These are phyloP conservation scores for Fulmarus glacialis DNA, from an alignment of 2,113 vertebrate genomes.

Conservation along the genomic window DNA sequence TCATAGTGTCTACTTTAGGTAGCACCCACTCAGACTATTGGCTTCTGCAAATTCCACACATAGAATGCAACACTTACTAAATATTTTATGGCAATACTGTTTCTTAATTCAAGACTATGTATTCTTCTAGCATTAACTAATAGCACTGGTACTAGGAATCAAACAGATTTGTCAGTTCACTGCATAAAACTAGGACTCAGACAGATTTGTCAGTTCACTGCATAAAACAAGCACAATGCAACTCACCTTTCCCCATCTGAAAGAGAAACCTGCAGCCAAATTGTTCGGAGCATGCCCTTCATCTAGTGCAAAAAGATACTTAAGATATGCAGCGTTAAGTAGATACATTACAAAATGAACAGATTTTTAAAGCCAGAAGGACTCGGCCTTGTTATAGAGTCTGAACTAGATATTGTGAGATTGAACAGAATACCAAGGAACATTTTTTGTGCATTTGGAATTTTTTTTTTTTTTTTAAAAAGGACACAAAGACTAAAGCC, in stretches of 20 bases:
- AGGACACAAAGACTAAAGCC: not conserved
- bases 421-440: not conserved
- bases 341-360: rapidly evolving
- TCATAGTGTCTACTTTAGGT: not conserved
- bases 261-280: not conserved
- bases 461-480: not conserved
- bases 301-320: not conserved
- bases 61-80: not conserved
- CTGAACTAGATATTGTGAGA: not conserved
- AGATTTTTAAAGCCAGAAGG: not conserved
- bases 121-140: not conserved
- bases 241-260: not conserved
- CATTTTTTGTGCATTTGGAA: not conserved
- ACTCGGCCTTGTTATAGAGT: rapidly evolving
- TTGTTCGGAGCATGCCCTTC: not conserved
- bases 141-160: not conserved
- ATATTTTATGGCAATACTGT: not conserved
- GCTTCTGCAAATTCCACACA: not conserved
- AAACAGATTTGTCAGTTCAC: not conserved
- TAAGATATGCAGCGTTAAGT: not conserved
- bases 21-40: not conserved
- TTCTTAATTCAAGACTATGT: not conserved
- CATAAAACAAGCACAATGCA: not conserved
- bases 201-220: not conserved
- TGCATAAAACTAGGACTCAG: not conserved